Base-by-base conservation (phyloP, 2,888 invertebrate species). In the Dioctria linearis region DNA sequence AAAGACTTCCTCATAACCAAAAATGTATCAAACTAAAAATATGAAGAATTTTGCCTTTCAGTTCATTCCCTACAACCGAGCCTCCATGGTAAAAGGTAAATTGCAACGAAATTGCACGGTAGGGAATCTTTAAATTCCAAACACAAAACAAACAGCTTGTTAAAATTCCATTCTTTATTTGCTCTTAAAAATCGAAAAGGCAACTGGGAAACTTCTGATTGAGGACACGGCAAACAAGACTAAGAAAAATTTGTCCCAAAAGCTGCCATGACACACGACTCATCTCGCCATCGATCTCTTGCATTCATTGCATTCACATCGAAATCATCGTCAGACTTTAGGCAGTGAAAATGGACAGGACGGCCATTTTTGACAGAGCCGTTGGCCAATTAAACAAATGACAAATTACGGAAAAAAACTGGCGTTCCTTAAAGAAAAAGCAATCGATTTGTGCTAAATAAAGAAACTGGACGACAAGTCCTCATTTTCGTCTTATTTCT, bases 371-470 rank as follows among this genome's bases (percentile, higher is more conserved):
- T 76, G 76, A 61, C 76, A 63, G 76, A 63, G 63, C 76, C 63
- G 76, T 76, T 61, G 63, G 85, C 85, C 86, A 86, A 86, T 86
- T 86, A 85, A 86, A 85, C 85, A 85, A 85, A 85, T 86, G 86
- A 86, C 86, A 86, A 86, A 86, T 86, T 86, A 49, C 63, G 51
- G 76, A 59, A 63, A 76, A 63, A 76, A 76, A 76, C 40, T 63
- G 11, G 37, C 63, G 63, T 76, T 43, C 63, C 76, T 57, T 57
- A n/a, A 57, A 59, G 66, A 11, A 66, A 66, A 73, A 73, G 57
- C 59, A 57, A 57, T 54, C 73, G 73, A 73, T 73, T 73, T 73
- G 59, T 57, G 73, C 73, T 73, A 73, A 73, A 73, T 73, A 73
- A 73, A 73, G 73, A 73, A 73, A 59, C 73, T 73, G 13, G 73